Conservation (phyloP, 2,797 vertebrate genomes). For the Tamandua tetradactyla region DNA sequence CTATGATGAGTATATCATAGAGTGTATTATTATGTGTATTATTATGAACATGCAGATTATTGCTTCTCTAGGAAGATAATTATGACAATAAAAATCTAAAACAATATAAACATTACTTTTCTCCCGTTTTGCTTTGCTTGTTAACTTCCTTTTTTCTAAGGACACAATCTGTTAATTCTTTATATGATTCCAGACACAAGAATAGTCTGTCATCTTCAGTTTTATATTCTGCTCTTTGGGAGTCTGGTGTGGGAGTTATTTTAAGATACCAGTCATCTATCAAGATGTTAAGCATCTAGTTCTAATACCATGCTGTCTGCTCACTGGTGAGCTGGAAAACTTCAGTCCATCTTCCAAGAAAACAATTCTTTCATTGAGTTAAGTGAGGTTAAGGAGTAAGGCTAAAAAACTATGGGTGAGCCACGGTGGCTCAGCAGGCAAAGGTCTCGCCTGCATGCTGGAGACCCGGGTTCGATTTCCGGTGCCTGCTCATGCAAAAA, state of each 20-base stretch:
- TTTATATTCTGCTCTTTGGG: background rate
- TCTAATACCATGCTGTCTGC: background rate
- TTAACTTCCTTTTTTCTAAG: background rate
- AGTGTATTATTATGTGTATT: slow-evolving; percentile 78
- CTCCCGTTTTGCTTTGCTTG: slow-evolving; percentile 20
- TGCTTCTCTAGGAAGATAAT: slow-evolving; percentile 74
- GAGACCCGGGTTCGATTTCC: too few relatives aligned
- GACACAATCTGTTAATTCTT: background rate
- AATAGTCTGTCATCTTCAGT: background rate
- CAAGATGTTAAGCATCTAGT: background rate
- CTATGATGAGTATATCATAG: slow-evolving; percentile 72
- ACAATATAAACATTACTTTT: background rate
- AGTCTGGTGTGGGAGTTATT: background rate
- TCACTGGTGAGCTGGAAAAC: background rate
- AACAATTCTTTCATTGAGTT: background rate
- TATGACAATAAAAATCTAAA: slow-evolving; percentile 83
- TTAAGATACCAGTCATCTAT: background rate
- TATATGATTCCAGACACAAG: background rate
- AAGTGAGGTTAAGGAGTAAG: background rate
- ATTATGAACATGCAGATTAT: slow-evolving; percentile 73
- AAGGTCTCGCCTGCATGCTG: too few relatives aligned
- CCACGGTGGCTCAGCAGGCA: too few relatives aligned
- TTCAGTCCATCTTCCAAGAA: background rate
- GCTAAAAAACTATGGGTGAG: too few relatives aligned
- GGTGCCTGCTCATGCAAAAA: too few relatives aligned